Base-by-base conservation (phyloP, 2,113 vertebrate genomes). In the Oenanthe melanoleuca region DNA sequence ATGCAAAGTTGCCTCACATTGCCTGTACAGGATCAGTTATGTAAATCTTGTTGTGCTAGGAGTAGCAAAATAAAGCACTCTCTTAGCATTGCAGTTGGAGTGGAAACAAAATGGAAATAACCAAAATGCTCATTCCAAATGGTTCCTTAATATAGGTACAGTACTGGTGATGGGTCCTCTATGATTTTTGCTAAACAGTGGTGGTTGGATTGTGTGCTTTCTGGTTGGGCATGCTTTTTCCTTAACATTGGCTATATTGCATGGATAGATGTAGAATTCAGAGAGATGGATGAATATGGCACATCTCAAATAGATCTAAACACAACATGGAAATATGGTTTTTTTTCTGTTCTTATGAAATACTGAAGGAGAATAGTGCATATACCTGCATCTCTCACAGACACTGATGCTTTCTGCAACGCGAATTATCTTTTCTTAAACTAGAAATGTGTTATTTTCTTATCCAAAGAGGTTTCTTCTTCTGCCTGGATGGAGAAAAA, bases 71-170 rank as follows among this genome's bases (percentile, higher is more conserved):
- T 25, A 25, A 80, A 89, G 17, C 34, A 20, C 12, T 11, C 16
- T 88, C 44, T 49, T 69, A 52, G 14, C 56, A 12, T 45, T 73
- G 50, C 33, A 56, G 9, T 14, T 66, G 28, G 28, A 83, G 64
- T 65, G 28, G n/a, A 92, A 96, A 81, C 31, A 82, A 60, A 84
- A 92, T 29, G 1, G 47, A 77, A 92, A 77, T 37, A 82, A 15
- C 31, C 33, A 73, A 95, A 98, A 97, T 98, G 97, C 97, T 98
- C 78, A 90, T 97, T 98, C 97, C 98, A 97, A 98, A 98, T 98
- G 97, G 97, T 98, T 97, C 92, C 77, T 91, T 96, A 89, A 79
- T 84, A 74, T 96, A 95, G 92, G 80, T 93, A 28, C 66, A 92
- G 38, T 96, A 89, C 59, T 91, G 97, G 97, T 98, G 98, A 95